phyloP scores from a whole-genome alignment of 2,797 vertebrate species.

The Hybognathus amarus region DNA sequence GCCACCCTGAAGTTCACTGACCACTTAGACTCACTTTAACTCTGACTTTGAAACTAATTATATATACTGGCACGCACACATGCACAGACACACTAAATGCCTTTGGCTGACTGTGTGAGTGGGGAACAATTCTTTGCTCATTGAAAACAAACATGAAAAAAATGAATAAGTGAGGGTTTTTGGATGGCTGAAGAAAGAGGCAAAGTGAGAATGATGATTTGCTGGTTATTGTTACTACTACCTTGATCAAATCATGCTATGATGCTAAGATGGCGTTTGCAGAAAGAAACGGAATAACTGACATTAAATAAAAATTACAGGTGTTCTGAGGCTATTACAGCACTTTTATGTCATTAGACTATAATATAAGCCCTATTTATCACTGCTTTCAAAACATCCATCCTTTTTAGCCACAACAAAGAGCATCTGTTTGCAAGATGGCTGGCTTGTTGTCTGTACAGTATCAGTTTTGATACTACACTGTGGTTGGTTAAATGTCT shows the following conservation, averaged over 20 bases:
- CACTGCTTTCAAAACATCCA: slow-evolving; percentile 46
- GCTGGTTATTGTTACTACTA: slow-evolving; percentile 6
- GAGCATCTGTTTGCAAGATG: slow-evolving; percentile 51
- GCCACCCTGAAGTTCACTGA: slow-evolving; percentile 31
- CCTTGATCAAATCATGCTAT: neutral
- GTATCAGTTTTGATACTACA: slow-evolving; percentile 18
- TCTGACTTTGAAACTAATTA: slow-evolving; percentile 42
- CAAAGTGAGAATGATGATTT: neutral
- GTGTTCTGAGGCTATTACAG: slow-evolving; percentile 33
- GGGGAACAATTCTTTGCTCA: neutral
- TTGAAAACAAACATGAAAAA: too few species aligned
- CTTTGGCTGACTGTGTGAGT: neutral
- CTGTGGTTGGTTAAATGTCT: neutral
- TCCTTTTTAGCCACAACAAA: slow-evolving; percentile 50
- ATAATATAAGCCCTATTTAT: slow-evolving; percentile 48
- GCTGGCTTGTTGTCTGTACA: slow-evolving; percentile 41
- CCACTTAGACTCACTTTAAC: slow-evolving; percentile 37
- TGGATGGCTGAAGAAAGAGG: neutral
- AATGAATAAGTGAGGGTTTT: neutral
- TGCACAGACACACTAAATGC: slow-evolving; percentile 36
- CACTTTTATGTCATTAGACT: slow-evolving; percentile 56
- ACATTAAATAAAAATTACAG: slow-evolving; percentile 8
- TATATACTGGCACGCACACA: slow-evolving; percentile 40
- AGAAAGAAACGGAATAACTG: neutral
- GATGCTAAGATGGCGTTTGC: neutral